These are phyloP conservation scores for Nephrotoma appendiculata DNA, from an alignment of 2,888 invertebrate species.

Conservation along the genomic window DNA sequence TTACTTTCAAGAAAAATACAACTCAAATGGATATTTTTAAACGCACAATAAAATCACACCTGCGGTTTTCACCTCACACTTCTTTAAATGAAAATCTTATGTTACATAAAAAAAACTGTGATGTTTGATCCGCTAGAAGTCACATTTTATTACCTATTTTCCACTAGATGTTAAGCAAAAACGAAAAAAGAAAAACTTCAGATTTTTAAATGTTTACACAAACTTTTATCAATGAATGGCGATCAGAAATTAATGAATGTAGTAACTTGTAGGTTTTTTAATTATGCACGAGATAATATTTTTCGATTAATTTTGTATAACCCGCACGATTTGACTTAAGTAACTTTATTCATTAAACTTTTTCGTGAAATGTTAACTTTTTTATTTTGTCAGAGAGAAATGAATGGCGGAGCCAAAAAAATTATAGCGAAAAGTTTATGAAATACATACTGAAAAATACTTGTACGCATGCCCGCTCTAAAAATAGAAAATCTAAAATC, in stretches of 20 bases:
- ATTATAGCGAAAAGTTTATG: neutral
- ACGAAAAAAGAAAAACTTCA: neutral
- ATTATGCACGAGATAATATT: neutral
- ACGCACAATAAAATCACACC: neutral
- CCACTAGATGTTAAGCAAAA: neutral
- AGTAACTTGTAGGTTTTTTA: neutral
- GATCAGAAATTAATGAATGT: neutral
- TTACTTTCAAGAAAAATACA: neutral
- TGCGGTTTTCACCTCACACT: neutral
- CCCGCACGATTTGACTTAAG: neutral
- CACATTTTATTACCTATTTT: neutral
- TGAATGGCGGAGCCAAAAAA: constrained; percentile 3
- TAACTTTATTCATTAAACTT: neutral
- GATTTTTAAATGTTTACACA: neutral
- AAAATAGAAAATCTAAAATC: constrained; percentile 1
- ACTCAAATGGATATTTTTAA: neutral
- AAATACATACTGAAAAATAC: neutral
- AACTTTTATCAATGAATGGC: neutral
- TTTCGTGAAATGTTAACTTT: too few species aligned
- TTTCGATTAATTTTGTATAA: neutral
- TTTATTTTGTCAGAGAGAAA: neutral
- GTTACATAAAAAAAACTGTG: neutral
- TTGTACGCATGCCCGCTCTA: constrained; percentile 5
- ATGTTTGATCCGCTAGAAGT: neutral
- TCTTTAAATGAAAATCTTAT: neutral